Evolutionary conservation across 1,140 invertebrate genomes (phyloP).

Genomic region (Chionoecetes opilio): DNA sequence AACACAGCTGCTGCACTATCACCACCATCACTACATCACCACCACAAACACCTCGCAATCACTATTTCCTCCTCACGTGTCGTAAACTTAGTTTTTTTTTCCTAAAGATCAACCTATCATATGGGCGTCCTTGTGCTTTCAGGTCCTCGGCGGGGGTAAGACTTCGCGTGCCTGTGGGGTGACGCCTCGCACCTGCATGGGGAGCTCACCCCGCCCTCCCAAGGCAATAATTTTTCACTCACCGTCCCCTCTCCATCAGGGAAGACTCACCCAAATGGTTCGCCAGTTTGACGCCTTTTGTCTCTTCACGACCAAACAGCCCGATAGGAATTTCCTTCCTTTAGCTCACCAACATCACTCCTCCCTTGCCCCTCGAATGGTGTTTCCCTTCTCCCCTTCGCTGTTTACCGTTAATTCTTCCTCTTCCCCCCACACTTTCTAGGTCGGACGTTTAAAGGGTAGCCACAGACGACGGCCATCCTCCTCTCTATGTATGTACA

Average conservation of each 20-base stretch:
- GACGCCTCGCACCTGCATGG: not conserved
- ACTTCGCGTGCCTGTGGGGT: not conserved
- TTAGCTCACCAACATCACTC: not conserved
- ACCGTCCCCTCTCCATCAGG: not conserved
- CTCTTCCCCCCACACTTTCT: no score
- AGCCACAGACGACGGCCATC: no score
- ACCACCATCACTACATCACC: not conserved
- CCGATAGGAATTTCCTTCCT: not conserved
- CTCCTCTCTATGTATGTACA: no score
- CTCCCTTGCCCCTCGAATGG: not conserved
- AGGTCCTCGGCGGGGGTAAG: not conserved
- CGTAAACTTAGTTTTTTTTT: not conserved
- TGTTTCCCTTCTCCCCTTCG: not conserved
- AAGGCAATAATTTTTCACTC: not conserved
- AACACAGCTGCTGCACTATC: not conserved
- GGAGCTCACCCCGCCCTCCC: not conserved
- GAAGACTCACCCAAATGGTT: not conserved
- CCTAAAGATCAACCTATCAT: not conserved
- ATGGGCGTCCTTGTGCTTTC: slow-evolving; percentile 13
- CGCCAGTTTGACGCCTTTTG: not conserved
- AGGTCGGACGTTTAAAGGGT: no score
- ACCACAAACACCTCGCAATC: not conserved
- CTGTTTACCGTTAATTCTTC: not conserved
- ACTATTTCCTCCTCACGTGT: not conserved
- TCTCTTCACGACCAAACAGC: not conserved